Evolutionary conservation across 2,797 vertebrate genomes (phyloP), one percentile per base, ranked within the genome.

Genomic region (Macropodus opercularis): DNA sequence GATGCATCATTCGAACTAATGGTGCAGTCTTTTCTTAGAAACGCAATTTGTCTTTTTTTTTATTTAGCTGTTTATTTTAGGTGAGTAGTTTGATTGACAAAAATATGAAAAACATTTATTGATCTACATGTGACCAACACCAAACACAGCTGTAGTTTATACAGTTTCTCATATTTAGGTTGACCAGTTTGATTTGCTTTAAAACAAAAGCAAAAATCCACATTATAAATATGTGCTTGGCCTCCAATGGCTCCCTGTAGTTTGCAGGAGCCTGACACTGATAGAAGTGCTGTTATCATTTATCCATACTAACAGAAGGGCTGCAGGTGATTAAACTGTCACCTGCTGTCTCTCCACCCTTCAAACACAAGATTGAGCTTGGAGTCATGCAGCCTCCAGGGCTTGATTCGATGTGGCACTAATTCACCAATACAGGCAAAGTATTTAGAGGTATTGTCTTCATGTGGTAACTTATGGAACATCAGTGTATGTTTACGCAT

Each of bases 1-100:
- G 65, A 75, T 69, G 22, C 32, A 57, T 63, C 63, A 40, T 38
- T 21, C 43, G 34, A 58, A 63, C 23, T 62, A 63, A 74, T 59
- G 32, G 14, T 22, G 12, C n/a, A 15, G 9, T 35, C 43, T 58
- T 65, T 35, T 62, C 46, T 63, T 55, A 63, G 35, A 24, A 54
- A 52, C 19, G 58, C 21, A 50, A 53, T 27, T 27, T 27, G 5
- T 27, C 7, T 3, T 29, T 29, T 29, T n/a, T 7, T 29, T 29
- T 27, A 8, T 27, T 29, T 29, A 10, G 8, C 11, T 29, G 27
- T 29, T 27, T 27, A 27, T 27, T 27, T 27, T 27, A 5, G 8
- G 26, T 27, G 26, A 27, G n/a, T n/a, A n/a, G n/a, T n/a, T n/a
- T n/a, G 27, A 29, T 8, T 8, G 27, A 29, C 27, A 29, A 29